Base-by-base conservation (phyloP, 2,113 vertebrate genomes). In the Neofelis nebulosa region DNA sequence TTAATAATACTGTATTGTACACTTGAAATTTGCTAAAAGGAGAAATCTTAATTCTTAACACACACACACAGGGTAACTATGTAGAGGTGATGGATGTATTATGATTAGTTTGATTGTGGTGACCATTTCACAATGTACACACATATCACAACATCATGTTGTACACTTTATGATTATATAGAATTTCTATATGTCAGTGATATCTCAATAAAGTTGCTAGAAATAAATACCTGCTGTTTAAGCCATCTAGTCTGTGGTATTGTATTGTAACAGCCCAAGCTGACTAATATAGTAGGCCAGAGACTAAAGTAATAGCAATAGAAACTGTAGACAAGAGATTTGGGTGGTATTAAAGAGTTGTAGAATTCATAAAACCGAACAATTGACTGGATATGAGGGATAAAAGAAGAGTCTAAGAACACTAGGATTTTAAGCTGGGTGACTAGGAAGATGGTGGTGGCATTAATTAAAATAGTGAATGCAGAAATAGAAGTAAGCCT, bases 21-120 rank as follows among this genome's bases (percentile, higher is more conserved):
- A 66, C 6, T 29, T 82, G 66, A 92, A 92, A 87, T 74, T 61
- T 63, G 23, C 27, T 82, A 88, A 52, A 19, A 85, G 71, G 83
- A n/a, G 21, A 88, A 66, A 92, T 52, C 45, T 45, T 88, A 92
- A 79, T 16, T 55, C 8, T 85, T 61, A 76, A 95, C n/a, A n/a
- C 63, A 79, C 3, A 52, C 50, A 89, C 50, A 89, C 29, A 90
- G 3, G 65, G 45, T 66, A 65, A 81, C 68, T 27, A 82, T 7
- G 33, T 61, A 85, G 81, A 80, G 50, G 29, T 48, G 50, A 91
- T 23, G 29, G 45, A 68, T 86, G 73, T 71, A 29, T 87, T 63
- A 76, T 76, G 73, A 89, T 95, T 92, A 87, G 41, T 73, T 87
- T 91, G 48, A 95, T 18, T 63, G 55, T 87, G n/a, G 74, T 87